Evolutionary conservation across 2,888 invertebrate species (phyloP).

Genomic region (Pachymerium ferrugineum): DNA sequence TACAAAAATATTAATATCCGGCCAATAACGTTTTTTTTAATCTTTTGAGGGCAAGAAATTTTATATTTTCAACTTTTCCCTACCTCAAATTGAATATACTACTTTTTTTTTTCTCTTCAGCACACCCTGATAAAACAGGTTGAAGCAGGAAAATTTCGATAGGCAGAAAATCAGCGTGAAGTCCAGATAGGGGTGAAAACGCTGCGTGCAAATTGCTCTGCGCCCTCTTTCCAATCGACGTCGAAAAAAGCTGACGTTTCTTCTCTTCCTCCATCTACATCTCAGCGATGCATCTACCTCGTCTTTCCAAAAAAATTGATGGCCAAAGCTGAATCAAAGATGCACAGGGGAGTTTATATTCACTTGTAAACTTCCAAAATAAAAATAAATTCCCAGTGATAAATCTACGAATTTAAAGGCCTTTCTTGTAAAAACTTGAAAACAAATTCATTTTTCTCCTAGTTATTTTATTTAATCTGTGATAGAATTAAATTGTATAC

Average conservation of each 20-base stretch:
- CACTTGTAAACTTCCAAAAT: too few species aligned
- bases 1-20: too few species aligned
- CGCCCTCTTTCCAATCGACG: constrained; percentile 4
- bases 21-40: neutral
- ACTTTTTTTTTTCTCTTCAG: neutral
- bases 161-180: neutral
- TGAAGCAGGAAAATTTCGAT: neutral
- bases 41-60: neutral
- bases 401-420: too few species aligned
- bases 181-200: neutral
- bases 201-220: constrained; percentile 13
- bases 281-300: neutral
- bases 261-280: neutral
- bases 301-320: neutral
- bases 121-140: neutral
- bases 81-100: neutral
- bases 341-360: too few species aligned
- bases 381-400: too few species aligned
- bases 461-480: too few species aligned
- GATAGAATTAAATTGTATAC: too few species aligned
- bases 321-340: too few species aligned
- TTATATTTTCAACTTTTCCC: neutral
- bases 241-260: constrained; percentile 8
- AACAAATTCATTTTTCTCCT: too few species aligned
- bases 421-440: too few species aligned